Evolutionary conservation across 53 echinoderm and acorn worm species (phyloP).

Genomic region (Zoroaster sp.): DNA sequence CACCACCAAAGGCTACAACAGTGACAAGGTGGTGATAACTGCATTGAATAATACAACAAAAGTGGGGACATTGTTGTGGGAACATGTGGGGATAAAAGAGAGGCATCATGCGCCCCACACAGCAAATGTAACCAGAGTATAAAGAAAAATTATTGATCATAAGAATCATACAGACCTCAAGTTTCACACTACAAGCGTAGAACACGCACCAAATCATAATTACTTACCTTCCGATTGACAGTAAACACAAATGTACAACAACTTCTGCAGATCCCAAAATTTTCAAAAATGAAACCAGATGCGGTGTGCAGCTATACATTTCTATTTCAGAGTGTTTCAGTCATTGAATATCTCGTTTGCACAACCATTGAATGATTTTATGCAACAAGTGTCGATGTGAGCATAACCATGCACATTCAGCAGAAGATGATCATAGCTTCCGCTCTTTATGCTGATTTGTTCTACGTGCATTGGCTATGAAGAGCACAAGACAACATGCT

Average conservation of each 20-base stretch:
- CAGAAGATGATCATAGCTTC: constrained; percentile 16
- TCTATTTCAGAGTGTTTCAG: constrained; percentile 4
- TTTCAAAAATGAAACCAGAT: no score
- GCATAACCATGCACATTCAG: constrained; percentile 21
- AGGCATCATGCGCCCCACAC: constrained; percentile 33
- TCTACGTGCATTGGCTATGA: neutral
- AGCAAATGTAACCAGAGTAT: constrained; percentile 28
- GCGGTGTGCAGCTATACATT: neutral
- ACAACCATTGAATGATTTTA: constrained; percentile 37
- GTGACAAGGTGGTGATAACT: constrained; percentile 18
- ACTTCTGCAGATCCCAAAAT: neutral
- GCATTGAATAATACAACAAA: constrained; percentile 19
- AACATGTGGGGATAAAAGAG: constrained; percentile 27
- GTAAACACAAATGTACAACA: neutral
- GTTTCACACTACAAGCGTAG: constrained; percentile 46
- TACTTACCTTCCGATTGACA: constrained; percentile 42
- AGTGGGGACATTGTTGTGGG: constrained; percentile 7
- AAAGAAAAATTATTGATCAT: constrained; percentile 31
- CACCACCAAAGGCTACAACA: constrained; percentile 30
- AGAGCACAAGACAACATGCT: neutral
- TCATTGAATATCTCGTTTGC: constrained; percentile 28
- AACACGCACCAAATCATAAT: constrained; percentile 43
- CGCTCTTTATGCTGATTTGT: constrained; percentile 16
- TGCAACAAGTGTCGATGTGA: constrained; percentile 24
- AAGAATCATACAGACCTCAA: constrained; percentile 34